Evolutionary conservation across 2,797 vertebrate genomes (phyloP).

Genomic region (Pyrocephalus nanus): DNA sequence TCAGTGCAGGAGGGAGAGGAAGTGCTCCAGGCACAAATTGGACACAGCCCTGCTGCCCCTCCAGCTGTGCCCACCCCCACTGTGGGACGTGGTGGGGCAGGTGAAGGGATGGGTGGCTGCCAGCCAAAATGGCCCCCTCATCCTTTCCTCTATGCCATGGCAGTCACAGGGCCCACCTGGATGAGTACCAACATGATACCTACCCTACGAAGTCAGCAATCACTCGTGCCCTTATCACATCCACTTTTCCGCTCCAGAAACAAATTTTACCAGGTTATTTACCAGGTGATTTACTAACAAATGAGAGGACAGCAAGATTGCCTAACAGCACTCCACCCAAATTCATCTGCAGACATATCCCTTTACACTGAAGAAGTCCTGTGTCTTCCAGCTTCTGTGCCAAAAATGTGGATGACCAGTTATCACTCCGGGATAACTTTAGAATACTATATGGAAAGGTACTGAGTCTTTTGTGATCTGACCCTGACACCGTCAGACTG

Average conservation of each 20-base stretch:
- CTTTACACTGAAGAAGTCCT: neutral
- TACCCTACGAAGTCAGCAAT: fast-evolving
- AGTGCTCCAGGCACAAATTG: neutral
- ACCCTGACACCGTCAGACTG: neutral
- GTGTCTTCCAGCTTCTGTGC: neutral
- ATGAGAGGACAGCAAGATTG: neutral
- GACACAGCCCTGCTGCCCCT: neutral
- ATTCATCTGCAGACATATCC: neutral
- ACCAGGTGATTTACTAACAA: neutral
- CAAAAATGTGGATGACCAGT: neutral
- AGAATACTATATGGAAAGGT: neutral
- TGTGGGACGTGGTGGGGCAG: neutral
- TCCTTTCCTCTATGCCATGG: neutral
- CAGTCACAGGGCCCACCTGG: neutral
- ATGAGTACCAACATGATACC: neutral
- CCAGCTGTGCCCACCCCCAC: neutral
- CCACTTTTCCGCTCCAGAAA: neutral
- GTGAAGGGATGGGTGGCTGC: neutral
- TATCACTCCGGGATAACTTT: neutral
- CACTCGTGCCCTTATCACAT: fast-evolving
- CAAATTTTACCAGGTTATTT: neutral
- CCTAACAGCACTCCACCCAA: neutral
- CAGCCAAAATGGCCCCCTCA: neutral
- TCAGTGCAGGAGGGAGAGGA: no score
- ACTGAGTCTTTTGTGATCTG: neutral